Evolutionary conservation across 2,113 vertebrate species (phyloP), one percentile per base, ranked within the genome.

Genomic region (Leucopsar rothschildi): DNA sequence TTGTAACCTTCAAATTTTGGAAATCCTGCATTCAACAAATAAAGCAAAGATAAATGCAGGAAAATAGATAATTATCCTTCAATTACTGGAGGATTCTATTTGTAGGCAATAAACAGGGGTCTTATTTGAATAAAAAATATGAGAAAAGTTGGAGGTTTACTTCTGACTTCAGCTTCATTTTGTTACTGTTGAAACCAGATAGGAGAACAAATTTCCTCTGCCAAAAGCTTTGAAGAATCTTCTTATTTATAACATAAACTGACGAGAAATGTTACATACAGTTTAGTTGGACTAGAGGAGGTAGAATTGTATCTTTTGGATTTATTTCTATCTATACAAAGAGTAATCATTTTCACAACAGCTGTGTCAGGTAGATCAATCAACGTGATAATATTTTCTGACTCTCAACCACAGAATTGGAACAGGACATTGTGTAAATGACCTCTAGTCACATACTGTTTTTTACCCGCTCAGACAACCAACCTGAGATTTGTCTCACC

Each of bases 351-450:
- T 92, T 91, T 85, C 66, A 82, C 77, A 89, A 79, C 35, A 76
- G 22, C 42, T 73, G 57, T 88, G 80, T 88, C 55, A 81, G 82
- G 37, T 77, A 86, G 59, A 83, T 92, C 50, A 90, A 73, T 83
- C 63, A 90, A 78, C 59, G 12, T 61, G 88, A 80, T 83, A 95
- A 83, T 86, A 92, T 91, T 83, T 88, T 83, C 50, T 83, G 59
- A 86, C 50, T 88, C 68, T 77, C 45, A 83, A 72, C 50, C 59
- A 92, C 45, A 69, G 80, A 86, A 80, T 61, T 76, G 59, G 44
- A 80, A 65, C n/a, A 86, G 45, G 68, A 77, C 39, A 86, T 61
- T 28, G 72, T 72, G 50, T 83, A 77, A 95, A 91, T 83, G 68
- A 88, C 71, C 79, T 91, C 59, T 77, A 83, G 55, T 61, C 80